A percentile compares a stretch with the other conserved stretches of the same genome.
Conservation (phyloP, 2,888 invertebrate species). For the Ectobius pallidus region DNA sequence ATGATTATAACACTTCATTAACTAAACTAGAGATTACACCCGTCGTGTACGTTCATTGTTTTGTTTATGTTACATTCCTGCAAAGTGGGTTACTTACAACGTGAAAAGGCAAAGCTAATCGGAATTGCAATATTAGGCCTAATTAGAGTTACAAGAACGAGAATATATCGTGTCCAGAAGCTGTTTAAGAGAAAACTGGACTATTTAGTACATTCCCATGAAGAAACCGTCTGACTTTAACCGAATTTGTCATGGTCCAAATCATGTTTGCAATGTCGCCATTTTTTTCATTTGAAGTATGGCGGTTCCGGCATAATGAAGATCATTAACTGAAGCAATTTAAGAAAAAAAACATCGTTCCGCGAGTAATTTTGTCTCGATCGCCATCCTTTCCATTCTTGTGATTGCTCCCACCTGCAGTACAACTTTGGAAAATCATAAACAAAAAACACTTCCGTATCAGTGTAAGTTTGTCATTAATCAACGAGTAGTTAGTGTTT, state of each 20-base stretch:
- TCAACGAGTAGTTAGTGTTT: no score
- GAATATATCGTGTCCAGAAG: not conserved
- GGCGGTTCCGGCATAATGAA: not conserved
- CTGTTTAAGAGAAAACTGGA: not conserved
- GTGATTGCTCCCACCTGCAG: not conserved
- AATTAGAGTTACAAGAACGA: not conserved
- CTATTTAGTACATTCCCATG: not conserved
- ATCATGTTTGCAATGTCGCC: not conserved
- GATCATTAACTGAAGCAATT: not conserved
- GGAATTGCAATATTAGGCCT: not conserved
- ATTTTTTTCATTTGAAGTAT: not conserved
- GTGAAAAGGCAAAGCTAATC: not conserved
- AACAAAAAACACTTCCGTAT: conserved; percentile 3
- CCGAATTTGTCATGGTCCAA: not conserved
- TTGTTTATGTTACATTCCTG: not conserved
- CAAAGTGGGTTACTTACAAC: not conserved
- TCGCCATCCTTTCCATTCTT: not conserved
- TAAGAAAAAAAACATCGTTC: not conserved
- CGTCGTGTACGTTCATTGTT: no score
- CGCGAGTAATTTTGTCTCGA: not conserved
- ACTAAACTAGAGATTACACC: no score
- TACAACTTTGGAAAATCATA: not conserved
- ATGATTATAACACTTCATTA: no score
- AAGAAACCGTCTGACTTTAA: not conserved
- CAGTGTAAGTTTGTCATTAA: no score